These are phyloP conservation scores for Gnatocerus cornutus DNA, from an alignment of 2,888 invertebrate species.

Conservation along the genomic window DNA sequence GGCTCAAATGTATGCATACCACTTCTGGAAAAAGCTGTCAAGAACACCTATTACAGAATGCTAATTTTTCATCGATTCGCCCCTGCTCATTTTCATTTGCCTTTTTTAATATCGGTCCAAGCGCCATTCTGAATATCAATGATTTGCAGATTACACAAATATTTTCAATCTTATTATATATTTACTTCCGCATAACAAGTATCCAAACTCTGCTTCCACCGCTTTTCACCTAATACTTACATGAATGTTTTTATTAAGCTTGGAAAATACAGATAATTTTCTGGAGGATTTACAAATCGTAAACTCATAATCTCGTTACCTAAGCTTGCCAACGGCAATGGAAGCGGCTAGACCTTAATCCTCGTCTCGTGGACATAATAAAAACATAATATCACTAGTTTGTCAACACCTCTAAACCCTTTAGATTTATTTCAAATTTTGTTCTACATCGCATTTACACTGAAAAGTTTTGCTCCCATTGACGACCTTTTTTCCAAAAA, in stretches of 20 bases:
- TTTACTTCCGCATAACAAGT: too few species aligned
- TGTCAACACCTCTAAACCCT: slow-evolving; percentile 40
- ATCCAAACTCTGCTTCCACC: too few species aligned
- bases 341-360: slow-evolving; percentile 51
- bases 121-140: slow-evolving; percentile 48
- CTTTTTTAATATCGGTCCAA: slow-evolving; percentile 49
- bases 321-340: slow-evolving; percentile 47
- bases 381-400: slow-evolving; percentile 51
- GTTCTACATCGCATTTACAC: slow-evolving; percentile 24
- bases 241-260: slow-evolving; percentile 44
- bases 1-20: slow-evolving; percentile 51
- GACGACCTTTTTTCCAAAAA: too few species aligned
- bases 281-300: slow-evolving; percentile 54
- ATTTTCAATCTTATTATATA: slow-evolving; percentile 34
- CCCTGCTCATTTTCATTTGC: slow-evolving; percentile 50
- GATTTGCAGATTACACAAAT: slow-evolving; percentile 44
- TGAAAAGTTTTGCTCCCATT: background rate
- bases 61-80: slow-evolving; percentile 56
- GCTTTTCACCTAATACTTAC: background rate
- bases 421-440: slow-evolving; percentile 42
- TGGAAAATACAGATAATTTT: slow-evolving; percentile 47
- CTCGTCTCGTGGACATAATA: slow-evolving; percentile 50
- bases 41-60: slow-evolving; percentile 57
- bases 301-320: slow-evolving; percentile 55
- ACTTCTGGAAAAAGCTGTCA: slow-evolving; percentile 54